A percentile compares a stretch with the other conserved stretches of the same genome.
Conservation (phyloP, 2,888 invertebrate species). For the Prosopocoilus inquinatus region DNA sequence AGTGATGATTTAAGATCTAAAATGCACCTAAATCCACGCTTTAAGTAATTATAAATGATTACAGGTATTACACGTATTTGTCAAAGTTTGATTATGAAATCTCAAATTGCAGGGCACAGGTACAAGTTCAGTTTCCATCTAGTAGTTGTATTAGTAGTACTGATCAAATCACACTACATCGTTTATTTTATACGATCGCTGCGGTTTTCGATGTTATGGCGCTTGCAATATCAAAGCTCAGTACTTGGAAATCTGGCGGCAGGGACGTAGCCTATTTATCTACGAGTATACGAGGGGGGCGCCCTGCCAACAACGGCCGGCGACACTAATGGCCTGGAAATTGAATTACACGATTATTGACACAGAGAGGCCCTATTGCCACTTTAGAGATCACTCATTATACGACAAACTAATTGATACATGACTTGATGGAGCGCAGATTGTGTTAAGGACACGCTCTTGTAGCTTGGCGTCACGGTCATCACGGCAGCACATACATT, state of each 20-base stretch:
- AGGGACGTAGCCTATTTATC: not conserved
- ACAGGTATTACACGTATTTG: too few species aligned
- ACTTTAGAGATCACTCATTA: slow-evolving; percentile 31
- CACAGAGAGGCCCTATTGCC: slow-evolving; percentile 39
- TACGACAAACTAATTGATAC: slow-evolving; percentile 20
- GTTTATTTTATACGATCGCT: not conserved
- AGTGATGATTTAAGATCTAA: too few species aligned
- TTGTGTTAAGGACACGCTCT: not conserved
- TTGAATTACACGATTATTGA: slow-evolving; percentile 41
- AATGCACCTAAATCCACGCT: too few species aligned
- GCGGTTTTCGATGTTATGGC: not conserved
- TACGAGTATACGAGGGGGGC: not conserved
- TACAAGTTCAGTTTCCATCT: too few species aligned
- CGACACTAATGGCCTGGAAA: slow-evolving; percentile 40
- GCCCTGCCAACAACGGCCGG: slow-evolving; percentile 1
- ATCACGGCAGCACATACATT: too few species aligned
- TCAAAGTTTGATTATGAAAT: too few species aligned
- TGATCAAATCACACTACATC: not conserved
- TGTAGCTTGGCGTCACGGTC: too few species aligned
- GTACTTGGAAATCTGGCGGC: not conserved
- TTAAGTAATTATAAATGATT: too few species aligned
- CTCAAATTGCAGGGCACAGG: too few species aligned
- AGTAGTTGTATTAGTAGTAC: not conserved
- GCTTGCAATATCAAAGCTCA: not conserved
- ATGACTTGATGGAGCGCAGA: not conserved